Conservation (phyloP, 53 echinoderm and acorn worm species). For the Pentamera pediparva region DNA sequence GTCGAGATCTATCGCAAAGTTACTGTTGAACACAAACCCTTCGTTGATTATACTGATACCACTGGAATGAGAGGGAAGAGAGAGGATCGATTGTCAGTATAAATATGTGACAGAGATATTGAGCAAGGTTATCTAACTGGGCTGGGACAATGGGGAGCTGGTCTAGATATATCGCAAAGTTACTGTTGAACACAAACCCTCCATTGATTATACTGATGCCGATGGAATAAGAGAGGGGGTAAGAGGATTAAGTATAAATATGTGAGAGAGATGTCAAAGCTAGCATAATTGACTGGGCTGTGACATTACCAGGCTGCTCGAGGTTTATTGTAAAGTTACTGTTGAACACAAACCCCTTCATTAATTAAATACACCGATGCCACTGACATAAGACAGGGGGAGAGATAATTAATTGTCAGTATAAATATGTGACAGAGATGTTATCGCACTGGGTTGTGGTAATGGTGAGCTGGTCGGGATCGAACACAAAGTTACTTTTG, state of each 20-base stretch:
- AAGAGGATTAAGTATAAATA: no score
- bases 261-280: no score
- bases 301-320: conserved; percentile 66
- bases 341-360: conserved; percentile 76
- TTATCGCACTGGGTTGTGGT: no score
- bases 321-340: conserved; percentile 80
- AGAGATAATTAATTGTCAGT: neutral
- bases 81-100: neutral
- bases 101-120: no score
- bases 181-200: conserved; percentile 78
- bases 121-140: no score
- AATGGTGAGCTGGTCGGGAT: conserved; percentile 78
- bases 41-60: conserved; percentile 85
- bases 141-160: no score
- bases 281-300: no score
- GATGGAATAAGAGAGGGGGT: conserved; percentile 37
- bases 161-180: conserved; percentile 79
- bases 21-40: conserved; percentile 78
- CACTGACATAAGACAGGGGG: conserved; percentile 46
- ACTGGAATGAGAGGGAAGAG: conserved; percentile 35
- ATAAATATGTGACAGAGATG: no score
- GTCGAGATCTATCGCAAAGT: conserved; percentile 81
- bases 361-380: conserved; percentile 80
- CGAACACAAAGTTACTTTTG: conserved; percentile 73
- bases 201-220: conserved; percentile 84